Conservation (phyloP, 2,797 vertebrate genomes). For the Anisognathus igniventris region DNA sequence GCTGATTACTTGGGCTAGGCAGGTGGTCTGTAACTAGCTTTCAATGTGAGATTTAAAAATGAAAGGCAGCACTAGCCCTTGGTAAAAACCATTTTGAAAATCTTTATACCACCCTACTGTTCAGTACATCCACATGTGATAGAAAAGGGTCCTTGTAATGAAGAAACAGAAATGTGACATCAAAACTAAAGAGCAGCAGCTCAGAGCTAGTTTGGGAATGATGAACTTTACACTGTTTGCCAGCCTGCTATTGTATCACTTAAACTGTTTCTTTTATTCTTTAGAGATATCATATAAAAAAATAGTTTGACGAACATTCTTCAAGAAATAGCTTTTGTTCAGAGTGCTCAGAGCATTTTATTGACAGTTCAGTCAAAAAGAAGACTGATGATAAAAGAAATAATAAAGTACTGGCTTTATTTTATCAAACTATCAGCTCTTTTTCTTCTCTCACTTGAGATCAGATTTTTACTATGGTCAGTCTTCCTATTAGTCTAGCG, state of each 20-base stretch:
- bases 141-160: background rate
- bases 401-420: background rate
- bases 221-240: background rate
- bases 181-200: constrained; percentile 12
- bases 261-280: constrained; percentile 17
- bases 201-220: background rate
- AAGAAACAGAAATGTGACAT: constrained; percentile 30
- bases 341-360: background rate
- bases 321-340: background rate
- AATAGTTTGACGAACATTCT: background rate
- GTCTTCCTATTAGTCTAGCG: background rate
- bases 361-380: constrained; percentile 3
- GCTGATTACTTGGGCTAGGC: constrained; percentile 8
- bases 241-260: background rate
- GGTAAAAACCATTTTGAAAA: background rate
- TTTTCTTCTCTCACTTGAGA: background rate
- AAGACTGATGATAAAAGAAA: background rate
- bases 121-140: background rate
- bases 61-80: background rate
- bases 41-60: background rate
- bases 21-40: background rate
- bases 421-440: background rate
- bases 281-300: background rate
- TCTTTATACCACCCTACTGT: background rate
- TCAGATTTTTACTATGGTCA: constrained; percentile 7